Conservation (phyloP, 2,797 vertebrate genomes). For the Heliangelus exortis region DNA sequence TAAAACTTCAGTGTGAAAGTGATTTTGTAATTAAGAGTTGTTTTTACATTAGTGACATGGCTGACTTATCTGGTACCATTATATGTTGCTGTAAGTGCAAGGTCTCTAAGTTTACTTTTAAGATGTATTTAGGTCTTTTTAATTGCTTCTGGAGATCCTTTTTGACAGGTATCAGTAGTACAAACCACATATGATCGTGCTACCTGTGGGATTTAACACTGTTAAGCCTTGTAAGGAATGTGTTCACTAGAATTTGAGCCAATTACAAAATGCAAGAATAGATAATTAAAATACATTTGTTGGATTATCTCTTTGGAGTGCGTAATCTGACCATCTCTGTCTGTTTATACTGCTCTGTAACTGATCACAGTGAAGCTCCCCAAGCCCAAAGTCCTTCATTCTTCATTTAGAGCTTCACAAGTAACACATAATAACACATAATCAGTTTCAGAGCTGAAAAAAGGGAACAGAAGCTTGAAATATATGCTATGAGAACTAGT, state of each 20-base stretch:
- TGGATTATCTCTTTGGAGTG: neutral
- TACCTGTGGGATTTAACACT: neutral
- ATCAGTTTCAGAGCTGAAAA: neutral
- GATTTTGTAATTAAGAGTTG: neutral
- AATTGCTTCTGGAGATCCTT: neutral
- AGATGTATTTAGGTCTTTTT: neutral
- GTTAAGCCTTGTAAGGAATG: neutral
- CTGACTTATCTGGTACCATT: neutral
- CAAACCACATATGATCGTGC: neutral
- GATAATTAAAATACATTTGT: neutral
- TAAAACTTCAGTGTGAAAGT: neutral
- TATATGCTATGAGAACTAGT: fast-evolving
- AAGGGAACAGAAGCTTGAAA: neutral
- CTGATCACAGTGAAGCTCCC: neutral
- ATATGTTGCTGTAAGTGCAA: neutral
- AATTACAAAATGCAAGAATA: neutral
- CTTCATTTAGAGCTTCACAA: neutral
- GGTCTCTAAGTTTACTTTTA: neutral
- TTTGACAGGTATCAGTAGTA: neutral
- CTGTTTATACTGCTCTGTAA: neutral
- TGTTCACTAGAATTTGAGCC: neutral
- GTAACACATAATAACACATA: neutral
- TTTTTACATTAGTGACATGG: neutral
- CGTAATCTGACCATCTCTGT: neutral
- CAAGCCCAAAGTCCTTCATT: neutral